Conservation (phyloP, 2,888 invertebrate species). For the Bibio marci region DNA sequence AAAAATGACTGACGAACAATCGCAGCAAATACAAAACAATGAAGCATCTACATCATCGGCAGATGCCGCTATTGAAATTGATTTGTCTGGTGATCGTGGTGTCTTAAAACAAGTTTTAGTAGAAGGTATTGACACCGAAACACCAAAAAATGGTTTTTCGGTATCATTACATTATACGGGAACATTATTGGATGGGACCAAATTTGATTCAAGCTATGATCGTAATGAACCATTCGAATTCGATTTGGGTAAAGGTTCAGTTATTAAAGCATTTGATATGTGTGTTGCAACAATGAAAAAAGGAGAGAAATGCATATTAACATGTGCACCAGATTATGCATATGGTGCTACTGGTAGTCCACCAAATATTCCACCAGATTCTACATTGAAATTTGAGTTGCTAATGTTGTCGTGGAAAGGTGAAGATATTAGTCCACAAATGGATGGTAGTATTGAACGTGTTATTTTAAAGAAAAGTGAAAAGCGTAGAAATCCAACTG, state of each 20-base stretch:
- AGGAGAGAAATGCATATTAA: slow-evolving; percentile 68
- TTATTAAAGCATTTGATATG: slow-evolving; percentile 90
- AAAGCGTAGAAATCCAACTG: slow-evolving; percentile 56
- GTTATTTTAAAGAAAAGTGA: slow-evolving; percentile 37
- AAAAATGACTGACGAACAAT: too few species aligned
- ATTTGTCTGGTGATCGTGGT: slow-evolving; percentile 24
- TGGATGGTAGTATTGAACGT: slow-evolving; percentile 68
- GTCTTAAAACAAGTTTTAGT: slow-evolving; percentile 22
- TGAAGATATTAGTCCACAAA: slow-evolving; percentile 74
- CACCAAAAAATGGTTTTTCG: slow-evolving; percentile 51
- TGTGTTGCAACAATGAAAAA: slow-evolving; percentile 88
- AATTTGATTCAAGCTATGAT: slow-evolving; percentile 83
- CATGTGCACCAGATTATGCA: slow-evolving; percentile 78
- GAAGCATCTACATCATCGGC: too few species aligned
- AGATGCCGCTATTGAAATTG: slow-evolving; percentile 15
- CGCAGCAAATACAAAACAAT: too few species aligned
- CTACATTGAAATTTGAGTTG: slow-evolving; percentile 78
- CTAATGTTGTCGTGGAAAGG: slow-evolving; percentile 76
- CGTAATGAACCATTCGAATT: slow-evolving; percentile 75
- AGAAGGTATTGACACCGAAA: slow-evolving; percentile 57
- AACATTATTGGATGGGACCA: slow-evolving; percentile 64
- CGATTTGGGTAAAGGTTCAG: slow-evolving; percentile 68
- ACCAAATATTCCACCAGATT: slow-evolving; percentile 74
- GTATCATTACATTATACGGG: slow-evolving; percentile 80
- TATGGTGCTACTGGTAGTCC: slow-evolving; percentile 72